Conservation (phyloP, 1,140 invertebrate genomes). For the Drosophila equinoxialis region DNA sequence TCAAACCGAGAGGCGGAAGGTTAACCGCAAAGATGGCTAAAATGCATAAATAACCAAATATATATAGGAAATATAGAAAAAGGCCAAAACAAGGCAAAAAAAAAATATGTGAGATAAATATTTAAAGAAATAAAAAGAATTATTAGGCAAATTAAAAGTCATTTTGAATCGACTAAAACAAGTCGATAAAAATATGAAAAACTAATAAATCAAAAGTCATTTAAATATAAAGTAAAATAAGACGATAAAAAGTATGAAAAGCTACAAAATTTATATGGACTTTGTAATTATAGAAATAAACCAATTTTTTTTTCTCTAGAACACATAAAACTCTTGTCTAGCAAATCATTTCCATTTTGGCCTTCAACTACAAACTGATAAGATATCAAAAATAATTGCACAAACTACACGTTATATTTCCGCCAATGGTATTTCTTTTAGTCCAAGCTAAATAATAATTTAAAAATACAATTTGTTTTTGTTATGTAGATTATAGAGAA, state of each 20-base stretch:
- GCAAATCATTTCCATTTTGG: neutral
- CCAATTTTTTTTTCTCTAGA: neutral
- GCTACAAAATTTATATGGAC: no score
- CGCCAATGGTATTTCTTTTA: neutral
- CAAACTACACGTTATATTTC: neutral
- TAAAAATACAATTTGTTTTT: no score
- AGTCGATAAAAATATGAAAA: neutral
- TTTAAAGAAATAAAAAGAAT: neutral
- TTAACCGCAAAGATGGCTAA: no score
- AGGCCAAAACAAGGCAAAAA: no score
- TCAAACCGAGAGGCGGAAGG: no score
- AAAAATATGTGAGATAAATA: no score
- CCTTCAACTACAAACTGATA: slow-evolving; percentile 1
- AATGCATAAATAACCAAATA: no score
- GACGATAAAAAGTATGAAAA: neutral
- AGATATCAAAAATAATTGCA: slow-evolving; percentile 5
- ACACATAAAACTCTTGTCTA: neutral
- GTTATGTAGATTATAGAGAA: no score
- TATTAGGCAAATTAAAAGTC: neutral
- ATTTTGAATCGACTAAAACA: neutral
- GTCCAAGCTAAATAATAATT: no score
- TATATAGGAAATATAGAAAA: no score
- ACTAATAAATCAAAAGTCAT: neutral
- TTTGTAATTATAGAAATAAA: no score
- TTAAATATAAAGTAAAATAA: neutral